These are phyloP conservation scores for Eurois occulta DNA, from an alignment of 2,888 invertebrate species.

Conservation along the genomic window DNA sequence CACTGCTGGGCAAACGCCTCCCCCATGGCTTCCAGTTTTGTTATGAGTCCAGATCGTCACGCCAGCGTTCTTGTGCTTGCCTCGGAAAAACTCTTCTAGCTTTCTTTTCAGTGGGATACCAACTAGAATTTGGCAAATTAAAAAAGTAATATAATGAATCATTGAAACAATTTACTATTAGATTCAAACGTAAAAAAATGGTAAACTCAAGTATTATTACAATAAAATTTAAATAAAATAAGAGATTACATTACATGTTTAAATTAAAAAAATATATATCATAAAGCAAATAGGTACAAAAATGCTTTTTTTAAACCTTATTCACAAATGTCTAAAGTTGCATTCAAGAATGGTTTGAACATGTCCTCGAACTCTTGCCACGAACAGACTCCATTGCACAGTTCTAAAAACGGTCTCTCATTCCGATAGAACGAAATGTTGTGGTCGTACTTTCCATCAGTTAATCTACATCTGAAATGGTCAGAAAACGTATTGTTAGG, in stretches of 20 bases:
- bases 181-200: background rate
- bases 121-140: background rate
- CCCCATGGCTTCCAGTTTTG: no score
- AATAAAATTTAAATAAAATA: background rate
- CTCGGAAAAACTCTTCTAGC: no score
- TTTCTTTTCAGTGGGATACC: background rate
- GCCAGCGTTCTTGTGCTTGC: no score
- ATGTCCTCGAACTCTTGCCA: slow-evolving; percentile 82
- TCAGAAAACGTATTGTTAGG: background rate
- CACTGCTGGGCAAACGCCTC: no score
- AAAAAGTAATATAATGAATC: background rate
- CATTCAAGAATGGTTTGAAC: slow-evolving; percentile 74
- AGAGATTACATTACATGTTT: background rate
- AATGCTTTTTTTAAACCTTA: background rate
- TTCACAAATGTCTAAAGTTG: slow-evolving; percentile 73
- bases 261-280: background rate
- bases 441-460: slow-evolving; percentile 68
- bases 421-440: slow-evolving; percentile 82
- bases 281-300: background rate
- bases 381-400: slow-evolving; percentile 82
- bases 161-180: background rate
- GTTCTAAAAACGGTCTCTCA: slow-evolving; percentile 78
- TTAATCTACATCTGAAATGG: slow-evolving; percentile 75
- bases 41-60: no score
- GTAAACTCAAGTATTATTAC: background rate